Evolutionary conservation across 92 coral and sea anemone species (phyloP).

Genomic region (Anthopleura xanthogrammica): DNA sequence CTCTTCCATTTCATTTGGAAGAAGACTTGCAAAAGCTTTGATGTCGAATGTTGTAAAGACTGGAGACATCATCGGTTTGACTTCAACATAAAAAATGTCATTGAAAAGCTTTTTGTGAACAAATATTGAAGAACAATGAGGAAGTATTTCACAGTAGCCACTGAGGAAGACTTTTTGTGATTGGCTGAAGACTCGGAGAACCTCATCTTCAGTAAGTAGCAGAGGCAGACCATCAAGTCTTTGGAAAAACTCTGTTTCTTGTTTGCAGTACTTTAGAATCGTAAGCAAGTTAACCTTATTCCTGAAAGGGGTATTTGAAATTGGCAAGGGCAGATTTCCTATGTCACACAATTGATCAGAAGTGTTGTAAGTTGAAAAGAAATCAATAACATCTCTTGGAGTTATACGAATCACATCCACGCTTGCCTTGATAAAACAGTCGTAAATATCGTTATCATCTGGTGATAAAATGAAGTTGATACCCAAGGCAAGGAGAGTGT

Average conservation of each 20-base stretch:
- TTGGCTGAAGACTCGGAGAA: conserved; percentile 44
- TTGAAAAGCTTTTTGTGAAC: conserved; percentile 20
- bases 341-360: conserved; percentile 21
- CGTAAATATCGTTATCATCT: conserved; percentile 5
- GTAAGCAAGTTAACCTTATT: background rate
- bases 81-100: no score
- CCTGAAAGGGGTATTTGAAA: conserved; percentile 42
- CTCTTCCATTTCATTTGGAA: conserved; percentile 21
- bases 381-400: conserved; percentile 41
- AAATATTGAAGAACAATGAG: conserved; percentile 50
- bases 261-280: conserved; percentile 62
- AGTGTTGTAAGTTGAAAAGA: conserved; percentile 47
- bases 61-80: background rate
- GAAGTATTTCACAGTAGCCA: conserved; percentile 51
- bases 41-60: conserved; percentile 57
- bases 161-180: conserved; percentile 44
- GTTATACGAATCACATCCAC: conserved; percentile 26
- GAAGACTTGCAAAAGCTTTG: conserved; percentile 45
- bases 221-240: conserved; percentile 74
- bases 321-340: conserved; percentile 39
- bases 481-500: conserved; percentile 48
- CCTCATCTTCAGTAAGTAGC: conserved; percentile 73
- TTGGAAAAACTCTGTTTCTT: conserved; percentile 28
- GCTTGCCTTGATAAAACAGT: conserved; percentile 29
- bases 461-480: conserved; percentile 61